Base-by-base conservation (phyloP, 1,140 invertebrate species). In the Bombyx mandarina region DNA sequence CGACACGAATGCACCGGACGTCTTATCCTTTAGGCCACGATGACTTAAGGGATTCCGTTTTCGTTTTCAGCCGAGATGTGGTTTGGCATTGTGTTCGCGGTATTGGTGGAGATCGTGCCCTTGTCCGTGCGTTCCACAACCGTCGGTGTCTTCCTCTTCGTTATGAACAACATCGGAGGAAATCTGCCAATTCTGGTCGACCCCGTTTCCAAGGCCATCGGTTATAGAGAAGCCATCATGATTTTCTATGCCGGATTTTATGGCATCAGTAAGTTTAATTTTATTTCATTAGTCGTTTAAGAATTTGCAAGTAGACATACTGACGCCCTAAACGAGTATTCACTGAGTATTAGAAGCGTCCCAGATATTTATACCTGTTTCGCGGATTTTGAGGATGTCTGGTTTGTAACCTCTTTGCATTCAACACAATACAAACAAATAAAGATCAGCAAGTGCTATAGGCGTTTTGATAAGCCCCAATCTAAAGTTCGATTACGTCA, bases 141-240 rank as follows among this genome's bases (percentile, higher is more conserved):
- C 1, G 92, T 97, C 4, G 95, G 94, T 0, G 90, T 96, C 2
- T 97, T 96, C 71, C 87, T 97, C 3, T 97, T 97, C 78, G 93
- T 96, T 0, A 96, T 97, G 94, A 97, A 97, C 83, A 97, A 96
- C 79, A 91, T 96, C 58, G 95, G 95, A n/a, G 95, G 95, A n/a
- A 96, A 96, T 82, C 85, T 96, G 57, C 95, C 95, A 7, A 95
- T 97, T 69, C 83, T 96, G 0, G 94, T 97, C 1, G 95, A 96
- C 79, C 95, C 95, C 0, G 92, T 96, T 1, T 92, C 94, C 22
- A 93, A 93, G 76, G 88, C 89, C 0, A 92, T 95, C 45, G 94
- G 94, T n/a, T 96, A 95, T 76, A 89, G 94, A 56, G 93, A 93
- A 68, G 92, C 95, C 12, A 89, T 97, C 22, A 94, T 94, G 82